Conservation (phyloP, 1,140 invertebrate species). For the Achatina immaculata region DNA sequence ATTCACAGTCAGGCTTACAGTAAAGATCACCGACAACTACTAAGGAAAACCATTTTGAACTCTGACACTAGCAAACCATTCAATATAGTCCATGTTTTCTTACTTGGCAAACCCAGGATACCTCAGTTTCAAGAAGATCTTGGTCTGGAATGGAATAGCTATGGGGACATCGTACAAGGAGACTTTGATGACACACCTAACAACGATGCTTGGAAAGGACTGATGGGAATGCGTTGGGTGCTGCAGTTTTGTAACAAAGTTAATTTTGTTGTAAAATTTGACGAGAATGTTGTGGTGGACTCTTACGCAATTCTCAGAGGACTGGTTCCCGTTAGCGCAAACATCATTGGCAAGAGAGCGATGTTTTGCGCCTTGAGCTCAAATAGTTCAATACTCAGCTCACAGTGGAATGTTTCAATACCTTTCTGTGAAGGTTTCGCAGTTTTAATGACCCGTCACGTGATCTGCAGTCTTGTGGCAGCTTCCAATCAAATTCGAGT, state of each 20-base stretch:
- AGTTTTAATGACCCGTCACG: slow-evolving; percentile 45
- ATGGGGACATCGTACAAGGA: slow-evolving; percentile 57
- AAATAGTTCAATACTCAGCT: slow-evolving; percentile 1
- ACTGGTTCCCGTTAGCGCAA: slow-evolving; percentile 23
- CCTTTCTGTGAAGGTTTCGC: slow-evolving; percentile 53
- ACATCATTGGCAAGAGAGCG: slow-evolving; percentile 5
- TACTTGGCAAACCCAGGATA: slow-evolving; percentile 75
- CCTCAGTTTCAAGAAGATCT: slow-evolving; percentile 46
- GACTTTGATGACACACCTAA: slow-evolving; percentile 55
- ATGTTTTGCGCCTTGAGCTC: slow-evolving; percentile 41
- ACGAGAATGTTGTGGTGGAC: slow-evolving; percentile 89
- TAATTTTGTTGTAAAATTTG: slow-evolving; percentile 86
- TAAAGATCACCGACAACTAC: neutral
- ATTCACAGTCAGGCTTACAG: slow-evolving; percentile 14
- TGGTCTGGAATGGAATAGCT: slow-evolving; percentile 40
- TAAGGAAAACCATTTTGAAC: neutral
- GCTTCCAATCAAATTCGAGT: slow-evolving; percentile 63
- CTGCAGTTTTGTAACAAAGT: slow-evolving; percentile 76
- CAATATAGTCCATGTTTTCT: slow-evolving; percentile 73
- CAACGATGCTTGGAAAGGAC: slow-evolving; percentile 72
- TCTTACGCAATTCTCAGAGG: slow-evolving; percentile 72
- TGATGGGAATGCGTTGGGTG: slow-evolving; percentile 88
- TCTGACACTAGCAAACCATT: neutral
- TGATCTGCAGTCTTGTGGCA: slow-evolving; percentile 54
- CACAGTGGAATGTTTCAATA: slow-evolving; percentile 39